A percentile compares a stretch with the other conserved stretches of the same genome.
Conservation (phyloP, 2,888 invertebrate species). For the Mesodorylaimus sp. region DNA sequence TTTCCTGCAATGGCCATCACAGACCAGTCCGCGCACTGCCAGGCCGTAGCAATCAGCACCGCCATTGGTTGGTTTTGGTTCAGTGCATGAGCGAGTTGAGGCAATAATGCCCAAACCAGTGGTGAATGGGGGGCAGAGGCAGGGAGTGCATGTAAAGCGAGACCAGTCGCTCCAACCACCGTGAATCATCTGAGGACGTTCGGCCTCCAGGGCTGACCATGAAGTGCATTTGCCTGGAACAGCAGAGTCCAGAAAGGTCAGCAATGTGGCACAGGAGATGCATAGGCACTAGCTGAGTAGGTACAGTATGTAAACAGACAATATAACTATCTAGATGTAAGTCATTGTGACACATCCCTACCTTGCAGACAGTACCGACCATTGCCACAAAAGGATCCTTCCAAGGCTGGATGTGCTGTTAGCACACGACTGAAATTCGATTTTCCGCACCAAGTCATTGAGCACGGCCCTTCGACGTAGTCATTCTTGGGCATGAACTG, state of each 20-base stretch:
- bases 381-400: conserved; percentile 4
- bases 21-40: conserved; percentile 20
- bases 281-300: too few species aligned
- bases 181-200: too few species aligned
- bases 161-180: conserved; percentile 27
- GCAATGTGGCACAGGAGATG: too few species aligned
- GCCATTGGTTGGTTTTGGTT: conserved; percentile 25
- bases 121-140: conserved; percentile 20
- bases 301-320: too few species aligned
- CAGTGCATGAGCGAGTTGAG: conserved; percentile 19
- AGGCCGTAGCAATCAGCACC: conserved; percentile 24
- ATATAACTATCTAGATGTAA: too few species aligned
- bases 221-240: too few species aligned
- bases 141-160: conserved; percentile 19
- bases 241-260: too few species aligned
- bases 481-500: too few species aligned
- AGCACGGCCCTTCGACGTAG: too few species aligned
- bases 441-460: conserved; percentile 31
- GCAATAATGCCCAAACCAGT: conserved; percentile 17
- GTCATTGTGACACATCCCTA: too few species aligned
- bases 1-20: conserved; percentile 17
- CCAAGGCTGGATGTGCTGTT: conserved; percentile 18
- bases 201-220: too few species aligned
- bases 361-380: conserved; percentile 5
- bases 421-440: conserved; percentile 25